A percentile compares a stretch with the other conserved stretches of the same genome.
These are phyloP conservation scores for Eremophila alpestris DNA, from an alignment of 2,797 vertebrate species.

Conservation along the genomic window DNA sequence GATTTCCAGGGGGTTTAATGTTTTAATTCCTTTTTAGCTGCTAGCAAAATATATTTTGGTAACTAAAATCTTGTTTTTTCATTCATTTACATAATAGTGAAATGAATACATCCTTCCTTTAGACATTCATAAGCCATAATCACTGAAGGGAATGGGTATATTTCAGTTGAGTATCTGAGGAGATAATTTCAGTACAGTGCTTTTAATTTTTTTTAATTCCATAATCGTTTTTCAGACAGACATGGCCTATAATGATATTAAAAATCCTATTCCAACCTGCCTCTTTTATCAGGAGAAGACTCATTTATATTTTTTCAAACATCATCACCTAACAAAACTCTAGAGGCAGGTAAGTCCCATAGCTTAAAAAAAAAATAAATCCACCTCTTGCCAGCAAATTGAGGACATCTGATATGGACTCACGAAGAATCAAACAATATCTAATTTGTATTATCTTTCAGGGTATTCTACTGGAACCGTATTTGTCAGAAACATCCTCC, in stretches of 20 bases:
- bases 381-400: background rate
- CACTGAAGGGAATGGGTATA: slow-evolving; percentile 15
- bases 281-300: background rate
- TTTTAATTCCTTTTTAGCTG: slow-evolving; percentile 57
- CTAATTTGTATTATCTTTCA: slow-evolving; percentile 19
- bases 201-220: background rate
- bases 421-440: background rate
- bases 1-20: slow-evolving; percentile 53
- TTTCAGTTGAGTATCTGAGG: slow-evolving; percentile 19
- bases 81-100: slow-evolving; percentile 51
- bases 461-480: background rate
- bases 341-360: background rate
- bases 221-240: background rate
- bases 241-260: background rate
- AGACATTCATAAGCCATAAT: slow-evolving; percentile 31
- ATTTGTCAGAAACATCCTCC: background rate
- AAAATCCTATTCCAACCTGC: background rate
- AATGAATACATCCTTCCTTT: slow-evolving; percentile 26
- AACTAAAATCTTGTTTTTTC: slow-evolving; percentile 53
- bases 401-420: background rate
- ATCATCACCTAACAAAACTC: background rate
- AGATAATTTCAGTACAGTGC: background rate
- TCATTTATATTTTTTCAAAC: background rate
- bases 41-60: slow-evolving; percentile 55
- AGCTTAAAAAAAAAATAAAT: background rate